Base-by-base conservation (phyloP, 2,888 invertebrate genomes). In the Teleogryllus oceanicus region DNA sequence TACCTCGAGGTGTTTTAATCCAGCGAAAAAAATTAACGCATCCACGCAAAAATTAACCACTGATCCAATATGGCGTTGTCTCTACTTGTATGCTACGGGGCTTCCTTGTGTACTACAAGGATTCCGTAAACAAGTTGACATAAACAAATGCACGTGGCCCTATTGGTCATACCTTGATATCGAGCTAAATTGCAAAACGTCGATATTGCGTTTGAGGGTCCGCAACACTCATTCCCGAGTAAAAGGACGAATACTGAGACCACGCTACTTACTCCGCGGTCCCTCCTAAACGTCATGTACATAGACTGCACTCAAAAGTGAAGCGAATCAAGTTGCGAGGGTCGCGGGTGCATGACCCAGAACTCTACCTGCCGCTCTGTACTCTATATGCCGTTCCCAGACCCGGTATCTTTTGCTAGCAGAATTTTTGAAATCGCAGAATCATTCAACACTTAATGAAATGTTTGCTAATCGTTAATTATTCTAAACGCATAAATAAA, bases 51-150 rank as follows among this genome's bases (percentile, higher is more conserved):
- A 89, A 89, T 89, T 89, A 89, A 89, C 88, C 89, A 89, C 89
- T 89, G 89, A 89, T 89, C 89, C 89, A 89, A 88, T 89, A 90
- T 90, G 90, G 90, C 88, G 89, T 89, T 88, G 88, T 88, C 82
- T 81, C 82, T 80, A 81, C 80, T 82, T 81, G 79, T 80, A 75
- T 80, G 82, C 83, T 83, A 83, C 83, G 83, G 83, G 83, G 83
- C 81, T 82, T 83, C 82, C 83, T 81, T 80, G 78, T 80, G 80
- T 79, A 81, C 80, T 79, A 82, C 83, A 83, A 80, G 82, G 83
- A 81, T 82, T 82, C 81, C 82, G 80, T 83, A 81, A 83, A 81
- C 81, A 82, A 78, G 81, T 78, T 82, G 82, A 80, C 79, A 81
- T 81, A 82, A 82, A 82, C 82, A 82, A 82, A 82, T 78, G 80